phyloP scores from a whole-genome alignment of 2,797 vertebrate species.

The Centropyge bicolor region DNA sequence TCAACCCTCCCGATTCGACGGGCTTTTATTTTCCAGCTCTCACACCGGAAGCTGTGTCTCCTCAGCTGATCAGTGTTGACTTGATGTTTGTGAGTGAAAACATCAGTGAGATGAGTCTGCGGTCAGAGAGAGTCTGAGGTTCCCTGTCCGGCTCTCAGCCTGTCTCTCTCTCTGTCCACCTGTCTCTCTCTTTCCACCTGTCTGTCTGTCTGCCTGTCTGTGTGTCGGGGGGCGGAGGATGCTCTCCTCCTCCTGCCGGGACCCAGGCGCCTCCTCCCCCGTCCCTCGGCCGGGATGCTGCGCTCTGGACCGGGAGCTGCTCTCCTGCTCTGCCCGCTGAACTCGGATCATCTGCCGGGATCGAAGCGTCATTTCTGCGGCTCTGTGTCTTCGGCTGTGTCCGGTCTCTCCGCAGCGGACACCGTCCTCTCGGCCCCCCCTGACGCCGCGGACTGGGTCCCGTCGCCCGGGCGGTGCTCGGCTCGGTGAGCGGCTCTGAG shows the following conservation, averaged over 20 bases:
- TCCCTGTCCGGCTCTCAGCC: slow-evolving; percentile 8
- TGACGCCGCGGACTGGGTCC: no score
- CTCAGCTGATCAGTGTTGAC: not conserved
- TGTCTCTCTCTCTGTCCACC: not conserved
- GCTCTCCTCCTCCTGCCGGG: slow-evolving; percentile 51
- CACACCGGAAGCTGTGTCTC: not conserved
- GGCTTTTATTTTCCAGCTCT: slow-evolving; percentile 43
- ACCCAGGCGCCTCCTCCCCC: slow-evolving; percentile 61
- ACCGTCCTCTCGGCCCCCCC: no score
- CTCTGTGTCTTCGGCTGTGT: slow-evolving; percentile 1
- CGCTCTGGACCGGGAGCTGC: slow-evolving; percentile 41
- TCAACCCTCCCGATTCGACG: not conserved
- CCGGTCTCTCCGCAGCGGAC: not conserved
- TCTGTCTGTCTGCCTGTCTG: not conserved
- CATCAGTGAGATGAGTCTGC: slow-evolving; percentile 46
- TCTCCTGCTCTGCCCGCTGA: slow-evolving; percentile 55
- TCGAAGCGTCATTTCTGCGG: slow-evolving; percentile 19
- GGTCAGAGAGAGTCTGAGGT: slow-evolving; percentile 53
- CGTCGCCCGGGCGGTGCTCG: no score
- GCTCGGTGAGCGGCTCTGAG: not conserved
- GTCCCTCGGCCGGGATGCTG: slow-evolving; percentile 65
- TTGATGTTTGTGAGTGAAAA: slow-evolving; percentile 37
- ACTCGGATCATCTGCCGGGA: slow-evolving; percentile 54
- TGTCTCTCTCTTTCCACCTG: slow-evolving; percentile 11
- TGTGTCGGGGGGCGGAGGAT: slow-evolving; percentile 43